Evolutionary conservation across 2,888 invertebrate species (phyloP).

Genomic region (Zootermopsis nevadensis): DNA sequence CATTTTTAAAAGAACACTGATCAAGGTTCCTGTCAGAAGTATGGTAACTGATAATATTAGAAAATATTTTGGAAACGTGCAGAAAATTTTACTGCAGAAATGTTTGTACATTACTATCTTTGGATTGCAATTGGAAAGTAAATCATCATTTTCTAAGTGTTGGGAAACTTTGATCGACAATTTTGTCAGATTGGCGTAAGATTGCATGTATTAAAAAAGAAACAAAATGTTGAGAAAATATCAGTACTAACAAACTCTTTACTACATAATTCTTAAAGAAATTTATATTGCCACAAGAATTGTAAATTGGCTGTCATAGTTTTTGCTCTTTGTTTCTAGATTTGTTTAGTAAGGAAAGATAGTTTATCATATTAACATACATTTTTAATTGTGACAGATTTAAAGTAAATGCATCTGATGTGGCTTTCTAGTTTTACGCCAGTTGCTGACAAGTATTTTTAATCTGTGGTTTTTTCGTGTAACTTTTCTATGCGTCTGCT

Average conservation of each 20-base stretch:
- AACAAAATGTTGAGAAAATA: background rate
- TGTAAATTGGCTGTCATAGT: background rate
- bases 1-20: background rate
- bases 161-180: constrained; percentile 28
- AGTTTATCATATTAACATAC: background rate
- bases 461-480: constrained; percentile 38
- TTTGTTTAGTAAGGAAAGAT: background rate
- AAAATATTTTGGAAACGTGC: no score
- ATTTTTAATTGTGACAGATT: background rate
- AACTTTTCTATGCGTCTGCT: constrained; percentile 57
- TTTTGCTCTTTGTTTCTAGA: background rate
- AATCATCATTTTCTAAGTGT: background rate
- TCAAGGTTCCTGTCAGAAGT: constrained; percentile 26
- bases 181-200: constrained; percentile 44
- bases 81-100: no score
- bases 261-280: no score
- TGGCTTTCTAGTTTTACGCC: constrained; percentile 27
- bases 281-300: background rate
- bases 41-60: background rate
- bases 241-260: no score
- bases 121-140: background rate
- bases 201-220: constrained; percentile 7
- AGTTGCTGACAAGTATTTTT: constrained; percentile 39
- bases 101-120: no score
- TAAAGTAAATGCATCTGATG: background rate